Evolutionary conservation across 2,797 vertebrate species (phyloP).

Genomic region (Sebastes elongatus): DNA sequence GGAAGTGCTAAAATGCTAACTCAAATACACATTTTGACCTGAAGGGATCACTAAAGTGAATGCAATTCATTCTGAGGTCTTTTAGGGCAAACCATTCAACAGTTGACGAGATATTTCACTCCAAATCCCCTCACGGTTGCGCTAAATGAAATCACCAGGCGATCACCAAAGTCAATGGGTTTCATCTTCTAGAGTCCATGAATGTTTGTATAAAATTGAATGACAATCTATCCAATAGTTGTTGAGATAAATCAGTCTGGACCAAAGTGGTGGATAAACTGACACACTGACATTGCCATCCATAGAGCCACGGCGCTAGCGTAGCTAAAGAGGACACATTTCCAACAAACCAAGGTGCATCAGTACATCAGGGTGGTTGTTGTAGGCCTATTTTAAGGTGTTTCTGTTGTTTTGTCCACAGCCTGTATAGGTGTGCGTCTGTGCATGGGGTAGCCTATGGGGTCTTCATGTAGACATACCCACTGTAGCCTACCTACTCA

Average conservation of each 20-base stretch:
- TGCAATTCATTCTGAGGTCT: neutral
- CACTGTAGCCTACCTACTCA: constrained; percentile 30
- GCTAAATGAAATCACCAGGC: neutral
- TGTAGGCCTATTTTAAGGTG: neutral
- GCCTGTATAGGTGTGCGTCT: neutral
- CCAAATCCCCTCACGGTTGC: neutral
- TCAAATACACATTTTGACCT: too few species aligned
- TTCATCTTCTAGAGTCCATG: neutral
- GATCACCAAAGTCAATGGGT: neutral
- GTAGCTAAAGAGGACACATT: neutral
- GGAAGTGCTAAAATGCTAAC: too few species aligned
- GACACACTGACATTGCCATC: neutral
- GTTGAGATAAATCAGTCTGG: neutral
- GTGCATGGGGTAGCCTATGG: neutral
- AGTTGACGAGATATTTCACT: neutral
- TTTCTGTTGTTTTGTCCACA: neutral
- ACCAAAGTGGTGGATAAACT: neutral
- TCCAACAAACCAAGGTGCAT: neutral
- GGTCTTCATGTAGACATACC: neutral
- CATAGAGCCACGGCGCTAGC: neutral
- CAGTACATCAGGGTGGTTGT: neutral
- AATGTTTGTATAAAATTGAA: neutral
- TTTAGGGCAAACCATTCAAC: neutral
- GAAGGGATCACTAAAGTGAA: neutral
- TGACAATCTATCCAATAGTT: neutral